These are phyloP conservation scores for Pterocles burchelli DNA, from an alignment of 2,113 vertebrate genomes.

Conservation along the genomic window DNA sequence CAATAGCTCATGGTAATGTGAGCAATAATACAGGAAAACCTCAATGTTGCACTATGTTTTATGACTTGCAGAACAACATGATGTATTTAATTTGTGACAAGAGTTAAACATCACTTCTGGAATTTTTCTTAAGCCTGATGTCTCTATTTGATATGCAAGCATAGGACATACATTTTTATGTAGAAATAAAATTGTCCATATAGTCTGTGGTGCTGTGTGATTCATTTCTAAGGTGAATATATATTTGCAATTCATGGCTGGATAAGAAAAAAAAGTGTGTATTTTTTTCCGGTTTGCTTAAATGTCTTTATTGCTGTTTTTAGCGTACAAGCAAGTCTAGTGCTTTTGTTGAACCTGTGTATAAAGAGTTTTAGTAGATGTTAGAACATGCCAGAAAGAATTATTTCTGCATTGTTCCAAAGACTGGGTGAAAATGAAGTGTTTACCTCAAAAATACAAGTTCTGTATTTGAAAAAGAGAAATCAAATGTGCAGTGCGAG, in stretches of 20 bases:
- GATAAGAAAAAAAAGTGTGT: background rate
- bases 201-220: conserved; percentile 8
- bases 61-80: conserved; percentile 23
- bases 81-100: conserved; percentile 49
- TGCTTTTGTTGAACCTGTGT: background rate
- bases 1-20: conserved; percentile 48
- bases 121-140: conserved; percentile 30
- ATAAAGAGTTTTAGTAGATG: background rate
- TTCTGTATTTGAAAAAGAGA: background rate
- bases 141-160: conserved; percentile 4
- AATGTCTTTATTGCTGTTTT: background rate
- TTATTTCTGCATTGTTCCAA: background rate
- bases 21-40: conserved; percentile 35
- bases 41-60: conserved; percentile 1
- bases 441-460: background rate
- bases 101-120: conserved; percentile 26
- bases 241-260: conserved; percentile 12
- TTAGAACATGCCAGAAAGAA: background rate
- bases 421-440: background rate
- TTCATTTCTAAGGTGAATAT: conserved; percentile 9
- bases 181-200: conserved; percentile 41
- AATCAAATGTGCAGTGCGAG: background rate
- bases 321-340: background rate
- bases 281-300: background rate
- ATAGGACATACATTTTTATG: conserved; percentile 16